A percentile compares a stretch with the other conserved stretches of the same genome.
Evolutionary conservation across 1,140 invertebrate species (phyloP).

Genomic region (Odontomachus brunneus): DNA sequence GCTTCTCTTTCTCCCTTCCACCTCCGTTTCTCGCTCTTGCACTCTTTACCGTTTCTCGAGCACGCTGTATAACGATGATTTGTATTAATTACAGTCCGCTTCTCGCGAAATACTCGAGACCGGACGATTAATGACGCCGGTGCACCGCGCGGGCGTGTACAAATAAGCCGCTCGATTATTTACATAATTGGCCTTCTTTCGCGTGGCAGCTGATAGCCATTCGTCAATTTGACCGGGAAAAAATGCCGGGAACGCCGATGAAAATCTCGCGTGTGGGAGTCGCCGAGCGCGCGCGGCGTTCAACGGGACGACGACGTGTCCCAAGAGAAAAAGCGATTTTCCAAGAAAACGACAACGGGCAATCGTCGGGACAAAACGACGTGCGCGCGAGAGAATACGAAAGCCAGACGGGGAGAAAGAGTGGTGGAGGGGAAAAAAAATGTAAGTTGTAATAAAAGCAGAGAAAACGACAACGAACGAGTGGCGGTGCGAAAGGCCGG

Average conservation of each 20-base stretch:
- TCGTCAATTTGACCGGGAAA: background rate
- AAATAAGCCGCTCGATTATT: constrained; percentile 54
- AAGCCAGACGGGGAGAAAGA: background rate
- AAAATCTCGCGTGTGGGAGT: constrained; percentile 28
- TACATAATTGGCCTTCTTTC: constrained; percentile 39
- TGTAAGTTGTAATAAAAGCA: constrained; percentile 48
- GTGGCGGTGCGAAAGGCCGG: constrained; percentile 43
- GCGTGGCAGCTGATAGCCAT: background rate
- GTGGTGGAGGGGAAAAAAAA: constrained; percentile 20
- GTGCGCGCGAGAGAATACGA: constrained; percentile 37
- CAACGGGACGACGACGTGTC: too few species aligned
- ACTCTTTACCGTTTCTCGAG: constrained; percentile 55
- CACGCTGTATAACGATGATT: constrained; percentile 56
- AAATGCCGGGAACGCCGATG: background rate
- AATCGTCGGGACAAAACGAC: constrained; percentile 9
- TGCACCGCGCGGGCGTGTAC: constrained; percentile 43
- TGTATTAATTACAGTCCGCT: constrained; percentile 70
- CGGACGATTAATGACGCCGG: constrained; percentile 58
- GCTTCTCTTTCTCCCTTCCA: background rate
- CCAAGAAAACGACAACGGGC: constrained; percentile 2
- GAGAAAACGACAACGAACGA: constrained; percentile 37
- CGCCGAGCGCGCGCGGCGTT: background rate
- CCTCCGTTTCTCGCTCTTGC: background rate
- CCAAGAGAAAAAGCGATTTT: too few species aligned
- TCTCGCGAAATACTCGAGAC: constrained; percentile 30